Conservation (phyloP, 2,797 vertebrate genomes). For the Lacerta bilineata region DNA sequence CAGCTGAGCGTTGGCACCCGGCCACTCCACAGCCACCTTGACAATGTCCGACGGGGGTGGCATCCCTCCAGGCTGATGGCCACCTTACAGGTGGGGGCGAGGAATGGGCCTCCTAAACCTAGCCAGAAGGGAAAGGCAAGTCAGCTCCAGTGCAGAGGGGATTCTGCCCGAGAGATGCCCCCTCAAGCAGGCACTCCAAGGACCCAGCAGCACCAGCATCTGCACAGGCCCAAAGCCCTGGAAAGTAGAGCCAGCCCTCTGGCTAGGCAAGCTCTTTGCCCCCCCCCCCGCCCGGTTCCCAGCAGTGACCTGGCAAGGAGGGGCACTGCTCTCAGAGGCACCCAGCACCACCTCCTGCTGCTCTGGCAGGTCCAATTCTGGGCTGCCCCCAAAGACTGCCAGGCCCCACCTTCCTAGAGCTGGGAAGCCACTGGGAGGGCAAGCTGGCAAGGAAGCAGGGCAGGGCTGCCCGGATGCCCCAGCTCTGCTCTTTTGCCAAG, state of each 20-base stretch:
- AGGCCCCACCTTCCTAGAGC: not conserved
- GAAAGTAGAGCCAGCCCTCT: not conserved
- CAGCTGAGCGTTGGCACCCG: conserved; percentile 96
- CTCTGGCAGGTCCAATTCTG: too few species aligned
- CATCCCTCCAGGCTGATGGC: conserved; percentile 70
- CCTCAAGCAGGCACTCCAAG: not conserved
- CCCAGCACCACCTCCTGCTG: too few species aligned
- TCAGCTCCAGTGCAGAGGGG: not conserved
- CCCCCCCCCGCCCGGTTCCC: not conserved
- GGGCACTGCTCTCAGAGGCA: too few species aligned
- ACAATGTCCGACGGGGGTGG: conserved; percentile 95
- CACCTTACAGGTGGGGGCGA: conserved; percentile 27
- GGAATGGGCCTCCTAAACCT: conserved; percentile 53
- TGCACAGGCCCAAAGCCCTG: not conserved
- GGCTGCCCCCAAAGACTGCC: not conserved
- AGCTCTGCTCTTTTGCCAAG: not conserved
- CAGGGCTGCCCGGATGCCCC: too few species aligned
- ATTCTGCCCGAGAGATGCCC: not conserved
- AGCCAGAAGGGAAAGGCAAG: conserved; percentile 23
- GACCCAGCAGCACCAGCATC: not conserved
- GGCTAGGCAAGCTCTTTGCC: not conserved
- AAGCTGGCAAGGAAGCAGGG: not conserved
- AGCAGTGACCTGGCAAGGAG: not conserved
- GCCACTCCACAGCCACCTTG: conserved; percentile 99
- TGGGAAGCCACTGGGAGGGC: not conserved